Percentiles rank a stretch among this genome's conserved stretches.
Evolutionary conservation across 2,797 vertebrate species (phyloP).

Genomic region (Huso huso): DNA sequence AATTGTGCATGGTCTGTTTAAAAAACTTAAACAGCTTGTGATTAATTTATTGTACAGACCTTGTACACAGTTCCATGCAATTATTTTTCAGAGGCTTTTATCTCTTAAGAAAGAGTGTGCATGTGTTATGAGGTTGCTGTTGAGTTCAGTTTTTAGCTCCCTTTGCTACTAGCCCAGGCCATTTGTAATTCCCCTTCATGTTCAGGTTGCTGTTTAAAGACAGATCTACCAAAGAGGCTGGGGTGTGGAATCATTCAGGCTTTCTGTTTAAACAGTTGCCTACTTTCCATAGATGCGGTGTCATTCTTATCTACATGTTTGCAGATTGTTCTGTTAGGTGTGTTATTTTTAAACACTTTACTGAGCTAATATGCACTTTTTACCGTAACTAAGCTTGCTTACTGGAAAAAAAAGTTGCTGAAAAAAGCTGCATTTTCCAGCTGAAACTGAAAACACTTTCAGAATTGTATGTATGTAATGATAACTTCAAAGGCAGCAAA

Average conservation of each 20-base stretch:
- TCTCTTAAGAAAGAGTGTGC: too few relatives aligned
- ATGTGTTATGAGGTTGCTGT: too few relatives aligned
- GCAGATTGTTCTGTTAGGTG: not conserved
- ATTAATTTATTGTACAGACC: too few relatives aligned
- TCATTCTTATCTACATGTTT: not conserved
- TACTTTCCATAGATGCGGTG: conserved; percentile 5
- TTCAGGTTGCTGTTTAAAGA: not conserved
- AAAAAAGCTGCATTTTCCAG: conserved; percentile 56
- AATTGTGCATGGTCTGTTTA: too few relatives aligned
- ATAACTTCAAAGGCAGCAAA: not conserved
- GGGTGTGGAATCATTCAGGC: not conserved
- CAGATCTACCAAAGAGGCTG: not conserved
- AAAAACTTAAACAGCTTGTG: too few relatives aligned
- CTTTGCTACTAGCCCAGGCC: too few relatives aligned
- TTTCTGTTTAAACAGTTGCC: not conserved
- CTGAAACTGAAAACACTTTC: conserved; percentile 61
- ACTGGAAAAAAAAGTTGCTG: conserved; percentile 52
- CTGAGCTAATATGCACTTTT: conserved; percentile 18
- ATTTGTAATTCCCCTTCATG: too few relatives aligned
- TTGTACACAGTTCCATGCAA: too few relatives aligned
- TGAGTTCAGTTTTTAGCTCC: too few relatives aligned
- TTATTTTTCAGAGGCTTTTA: too few relatives aligned
- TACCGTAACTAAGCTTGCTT: conserved; percentile 55
- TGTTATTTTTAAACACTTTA: conserved; percentile 2
- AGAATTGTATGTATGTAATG: conserved; percentile 26